Percentiles rank a stretch among this genome's conserved stretches.
Conservation (phyloP, 2,888 invertebrate genomes). For the Drosophila tanythrix region DNA sequence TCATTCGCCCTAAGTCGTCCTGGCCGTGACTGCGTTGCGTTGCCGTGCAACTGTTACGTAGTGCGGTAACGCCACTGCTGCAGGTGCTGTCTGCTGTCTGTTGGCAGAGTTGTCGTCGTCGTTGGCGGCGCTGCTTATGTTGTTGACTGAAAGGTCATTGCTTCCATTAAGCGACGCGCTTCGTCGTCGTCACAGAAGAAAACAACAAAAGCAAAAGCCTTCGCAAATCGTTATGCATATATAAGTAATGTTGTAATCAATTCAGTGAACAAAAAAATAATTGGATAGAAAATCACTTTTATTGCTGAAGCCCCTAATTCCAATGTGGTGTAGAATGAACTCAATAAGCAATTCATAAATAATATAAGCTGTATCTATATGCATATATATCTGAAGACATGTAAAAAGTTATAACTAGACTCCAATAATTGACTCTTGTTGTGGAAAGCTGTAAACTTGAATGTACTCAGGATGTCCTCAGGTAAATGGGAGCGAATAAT, state of each 20-base stretch:
- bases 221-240: conserved; percentile 23
- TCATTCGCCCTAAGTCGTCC: conserved; percentile 2
- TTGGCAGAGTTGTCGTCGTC: conserved; percentile 13
- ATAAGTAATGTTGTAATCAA: conserved; percentile 17
- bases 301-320: not conserved
- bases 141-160: conserved; percentile 78
- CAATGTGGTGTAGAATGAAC: not conserved
- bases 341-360: conserved; percentile 4
- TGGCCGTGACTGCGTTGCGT: conserved; percentile 32
- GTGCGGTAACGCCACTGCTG: not conserved
- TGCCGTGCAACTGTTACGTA: conserved; percentile 48
- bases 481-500: conserved; percentile 25
- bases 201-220: conserved; percentile 25
- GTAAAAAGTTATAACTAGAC: not conserved
- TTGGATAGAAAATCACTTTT: conserved; percentile 23
- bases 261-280: conserved; percentile 30
- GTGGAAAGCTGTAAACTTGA: conserved; percentile 3
- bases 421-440: not conserved
- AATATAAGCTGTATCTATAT: not conserved
- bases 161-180: conserved; percentile 72
- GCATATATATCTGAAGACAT: not conserved
- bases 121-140: conserved; percentile 37
- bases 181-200: conserved; percentile 62
- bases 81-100: conserved; percentile 20
- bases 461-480: conserved; percentile 33